Conservation (phyloP, 1,140 invertebrate species). For the Procambarus virginalis region DNA sequence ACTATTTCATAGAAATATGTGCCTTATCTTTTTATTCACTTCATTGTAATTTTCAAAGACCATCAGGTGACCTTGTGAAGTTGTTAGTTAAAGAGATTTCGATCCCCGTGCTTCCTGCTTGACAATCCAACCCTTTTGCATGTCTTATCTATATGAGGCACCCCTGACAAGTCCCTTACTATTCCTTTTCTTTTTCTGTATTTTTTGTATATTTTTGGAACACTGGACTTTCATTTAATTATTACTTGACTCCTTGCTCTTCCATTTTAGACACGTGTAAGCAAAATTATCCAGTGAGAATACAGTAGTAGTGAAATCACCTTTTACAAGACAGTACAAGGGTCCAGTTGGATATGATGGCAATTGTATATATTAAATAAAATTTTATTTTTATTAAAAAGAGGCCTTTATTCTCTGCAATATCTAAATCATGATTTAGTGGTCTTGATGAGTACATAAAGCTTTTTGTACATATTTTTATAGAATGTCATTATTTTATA, state of each 20-base stretch:
- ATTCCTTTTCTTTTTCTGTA: not conserved
- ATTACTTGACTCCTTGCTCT: not conserved
- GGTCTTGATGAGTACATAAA: not conserved
- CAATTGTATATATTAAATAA: constrained; percentile 31
- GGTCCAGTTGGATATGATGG: constrained; percentile 24
- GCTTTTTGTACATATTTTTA: constrained; percentile 38
- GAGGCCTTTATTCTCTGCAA: constrained; percentile 20
- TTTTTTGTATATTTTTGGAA: not conserved
- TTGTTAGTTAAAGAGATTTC: too few species aligned
- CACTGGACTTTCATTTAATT: not conserved
- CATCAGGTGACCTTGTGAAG: too few species aligned
- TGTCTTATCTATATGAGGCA: too few species aligned
- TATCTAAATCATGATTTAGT: not conserved
- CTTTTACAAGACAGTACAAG: constrained; percentile 30
- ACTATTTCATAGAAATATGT: too few species aligned
- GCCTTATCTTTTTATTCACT: too few species aligned
- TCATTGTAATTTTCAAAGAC: too few species aligned
- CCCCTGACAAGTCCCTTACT: not conserved
- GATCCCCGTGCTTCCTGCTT: too few species aligned
- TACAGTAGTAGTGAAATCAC: not conserved
- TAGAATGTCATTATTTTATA: constrained; percentile 30
- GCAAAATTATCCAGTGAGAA: not conserved
- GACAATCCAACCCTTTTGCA: too few species aligned
- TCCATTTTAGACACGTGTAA: not conserved
- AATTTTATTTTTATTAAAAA: constrained; percentile 25